phyloP scores from a whole-genome alignment of 1,140 invertebrate species.

The Eriosoma lanigerum region DNA sequence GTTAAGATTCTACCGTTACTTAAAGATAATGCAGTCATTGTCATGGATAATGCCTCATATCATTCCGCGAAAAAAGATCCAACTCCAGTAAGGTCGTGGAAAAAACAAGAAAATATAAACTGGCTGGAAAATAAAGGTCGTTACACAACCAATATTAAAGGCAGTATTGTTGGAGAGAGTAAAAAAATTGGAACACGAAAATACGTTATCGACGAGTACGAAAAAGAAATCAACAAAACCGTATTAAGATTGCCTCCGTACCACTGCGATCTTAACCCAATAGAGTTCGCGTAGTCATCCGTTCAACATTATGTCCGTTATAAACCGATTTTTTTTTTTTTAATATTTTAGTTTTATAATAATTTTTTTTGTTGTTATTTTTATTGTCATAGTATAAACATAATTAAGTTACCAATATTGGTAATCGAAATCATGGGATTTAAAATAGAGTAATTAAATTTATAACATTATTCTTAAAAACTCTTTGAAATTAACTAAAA shows the following conservation, averaged over 20 bases:
- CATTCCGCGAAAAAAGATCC: background rate
- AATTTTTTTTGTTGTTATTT: too few species aligned
- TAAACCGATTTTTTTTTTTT: too few species aligned
- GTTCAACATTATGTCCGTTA: background rate
- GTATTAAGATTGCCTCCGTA: conserved; percentile 47
- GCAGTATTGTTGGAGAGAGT: conserved; percentile 20
- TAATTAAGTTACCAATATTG: too few species aligned
- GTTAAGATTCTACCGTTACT: background rate
- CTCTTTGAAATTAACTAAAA: too few species aligned
- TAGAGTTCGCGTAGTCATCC: conserved; percentile 19
- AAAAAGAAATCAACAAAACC: conserved; percentile 36
- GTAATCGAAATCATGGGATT: too few species aligned
- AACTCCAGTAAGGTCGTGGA: background rate
- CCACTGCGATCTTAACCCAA: conserved; percentile 50
- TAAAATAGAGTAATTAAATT: too few species aligned
- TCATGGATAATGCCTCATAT: too few species aligned
- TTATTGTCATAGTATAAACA: too few species aligned
- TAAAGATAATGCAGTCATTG: conserved; percentile 7
- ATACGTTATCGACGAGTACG: conserved; percentile 46
- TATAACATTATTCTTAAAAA: too few species aligned
- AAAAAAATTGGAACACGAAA: conserved; percentile 2
- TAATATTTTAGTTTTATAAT: too few species aligned
- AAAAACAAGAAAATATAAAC: conserved; percentile 52
- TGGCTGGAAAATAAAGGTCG: too few species aligned
- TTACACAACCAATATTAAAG: background rate